A percentile compares a stretch with the other conserved stretches of the same genome.
Evolutionary conservation across 2,113 vertebrate species (phyloP).

Genomic region (Tursiops truncatus): DNA sequence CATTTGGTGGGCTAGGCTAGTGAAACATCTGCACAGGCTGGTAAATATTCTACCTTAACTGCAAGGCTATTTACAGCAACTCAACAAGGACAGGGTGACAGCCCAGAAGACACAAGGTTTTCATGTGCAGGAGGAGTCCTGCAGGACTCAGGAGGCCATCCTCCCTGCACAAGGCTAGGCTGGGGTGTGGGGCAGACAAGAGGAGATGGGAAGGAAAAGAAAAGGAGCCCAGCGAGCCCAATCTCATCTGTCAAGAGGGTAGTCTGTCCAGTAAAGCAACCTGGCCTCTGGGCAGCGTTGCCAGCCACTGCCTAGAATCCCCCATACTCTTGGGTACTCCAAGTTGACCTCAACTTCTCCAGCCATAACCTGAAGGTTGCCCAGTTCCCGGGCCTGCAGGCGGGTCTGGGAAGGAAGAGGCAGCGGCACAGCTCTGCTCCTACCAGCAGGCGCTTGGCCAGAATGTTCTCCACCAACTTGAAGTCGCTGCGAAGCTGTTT

Average conservation of each 20-base stretch:
- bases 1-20: background rate
- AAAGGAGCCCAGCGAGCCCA: background rate
- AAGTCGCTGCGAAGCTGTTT: conserved; percentile 97
- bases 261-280: background rate
- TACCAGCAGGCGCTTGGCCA: conserved; percentile 96
- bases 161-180: background rate
- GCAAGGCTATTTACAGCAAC: background rate
- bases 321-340: background rate
- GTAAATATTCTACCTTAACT: background rate
- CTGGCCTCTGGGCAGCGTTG: background rate
- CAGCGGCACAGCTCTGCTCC: conserved; percentile 64
- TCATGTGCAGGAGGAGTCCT: background rate
- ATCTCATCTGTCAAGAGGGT: background rate
- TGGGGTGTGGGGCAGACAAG: background rate
- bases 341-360: background rate
- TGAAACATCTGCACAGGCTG: background rate
- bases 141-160: background rate
- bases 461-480: conserved; percentile 96
- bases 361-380: background rate
- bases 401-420: background rate
- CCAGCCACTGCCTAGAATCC: background rate
- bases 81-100: accelerated
- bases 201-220: background rate
- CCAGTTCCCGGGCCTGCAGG: background rate
- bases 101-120: background rate